Evolutionary conservation across 2,113 vertebrate genomes (phyloP).

Genomic region (Pipra filicauda): DNA sequence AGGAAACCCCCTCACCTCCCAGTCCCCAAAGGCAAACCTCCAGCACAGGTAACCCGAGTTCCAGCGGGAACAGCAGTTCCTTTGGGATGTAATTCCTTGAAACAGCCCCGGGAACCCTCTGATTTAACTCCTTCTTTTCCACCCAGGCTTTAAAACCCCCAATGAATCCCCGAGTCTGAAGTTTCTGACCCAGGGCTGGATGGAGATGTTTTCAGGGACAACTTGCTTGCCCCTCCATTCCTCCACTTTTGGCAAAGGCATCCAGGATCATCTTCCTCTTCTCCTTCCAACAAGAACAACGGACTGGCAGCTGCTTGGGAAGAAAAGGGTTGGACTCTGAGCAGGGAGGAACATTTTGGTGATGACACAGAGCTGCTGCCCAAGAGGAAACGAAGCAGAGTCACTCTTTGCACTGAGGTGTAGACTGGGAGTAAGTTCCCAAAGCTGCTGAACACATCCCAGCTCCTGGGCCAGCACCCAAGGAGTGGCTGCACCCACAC

Average conservation of each 20-base stretch:
- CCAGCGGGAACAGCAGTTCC: rapidly evolving
- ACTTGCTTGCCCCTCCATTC: not conserved
- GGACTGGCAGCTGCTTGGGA: not conserved
- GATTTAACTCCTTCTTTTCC: not conserved
- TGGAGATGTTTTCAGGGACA: not conserved
- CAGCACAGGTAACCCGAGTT: constrained; percentile 1
- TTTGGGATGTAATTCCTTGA: rapidly evolving
- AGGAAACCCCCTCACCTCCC: not conserved
- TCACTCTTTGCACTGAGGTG: not conserved
- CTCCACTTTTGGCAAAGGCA: not conserved
- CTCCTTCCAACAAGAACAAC: not conserved
- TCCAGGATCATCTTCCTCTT: not conserved
- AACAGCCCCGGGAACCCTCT: not conserved
- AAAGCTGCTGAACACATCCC: not conserved
- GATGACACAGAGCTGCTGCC: not conserved
- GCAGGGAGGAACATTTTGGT: not conserved
- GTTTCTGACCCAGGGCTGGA: not conserved
- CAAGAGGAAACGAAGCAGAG: not conserved
- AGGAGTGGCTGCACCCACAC: not conserved
- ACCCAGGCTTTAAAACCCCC: constrained; percentile 44
- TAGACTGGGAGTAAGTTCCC: not conserved
- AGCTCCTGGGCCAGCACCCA: not conserved
- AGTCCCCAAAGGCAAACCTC: not conserved
- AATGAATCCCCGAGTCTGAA: constrained; percentile 35
- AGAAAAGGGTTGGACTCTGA: not conserved